Base-by-base conservation (phyloP, 2,797 vertebrate species). In the Molothrus ater region DNA sequence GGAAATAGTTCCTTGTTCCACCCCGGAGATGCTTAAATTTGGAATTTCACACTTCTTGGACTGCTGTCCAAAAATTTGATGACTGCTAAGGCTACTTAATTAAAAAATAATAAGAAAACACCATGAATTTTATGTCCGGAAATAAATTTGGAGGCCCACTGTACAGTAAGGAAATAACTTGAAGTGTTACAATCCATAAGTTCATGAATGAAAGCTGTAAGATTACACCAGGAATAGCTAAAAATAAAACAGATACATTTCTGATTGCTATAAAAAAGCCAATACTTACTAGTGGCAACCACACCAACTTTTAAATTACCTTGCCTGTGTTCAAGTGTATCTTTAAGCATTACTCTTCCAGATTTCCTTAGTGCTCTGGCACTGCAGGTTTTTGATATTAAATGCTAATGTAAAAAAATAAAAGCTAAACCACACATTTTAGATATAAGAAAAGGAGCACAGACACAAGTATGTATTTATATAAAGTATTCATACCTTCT, bases 71-170 rank as follows among this genome's bases (percentile, higher is more conserved):
- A 80, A 93, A 83, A 47, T 84, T 24, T 57, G 63, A 54, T 84
- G 54, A 70, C 26, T 53, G 26, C 18, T 88, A 63, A 48, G 43
- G 36, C 15, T 51, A 59, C 40, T 75, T 95, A 91, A 94, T 93
- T 86, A 75, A 90, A 94, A 91, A 81, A 60, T 66, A 93, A 80
- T 71, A 93, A 42, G 29, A 73, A 90, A 79, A 51, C 31, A 88
- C 21, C 29, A 79, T 76, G 20, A 90, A 82, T 81, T 95, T 88
- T 86, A 75, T 60, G 36, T 66, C 71, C 70, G 78, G 90, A 96
- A 94, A 90, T 79, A 90, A 80, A 34, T 75, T 90, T 85, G 75
- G 81, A 92, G 72, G 48, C 51, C 56, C 26, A 40, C 36, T 79
- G 40, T 60, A 69, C 0, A 17, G 69, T 53, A 83, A 71, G 71